These are phyloP conservation scores for Lipotes vexillifer DNA, from an alignment of 2,113 vertebrate species.

Conservation along the genomic window DNA sequence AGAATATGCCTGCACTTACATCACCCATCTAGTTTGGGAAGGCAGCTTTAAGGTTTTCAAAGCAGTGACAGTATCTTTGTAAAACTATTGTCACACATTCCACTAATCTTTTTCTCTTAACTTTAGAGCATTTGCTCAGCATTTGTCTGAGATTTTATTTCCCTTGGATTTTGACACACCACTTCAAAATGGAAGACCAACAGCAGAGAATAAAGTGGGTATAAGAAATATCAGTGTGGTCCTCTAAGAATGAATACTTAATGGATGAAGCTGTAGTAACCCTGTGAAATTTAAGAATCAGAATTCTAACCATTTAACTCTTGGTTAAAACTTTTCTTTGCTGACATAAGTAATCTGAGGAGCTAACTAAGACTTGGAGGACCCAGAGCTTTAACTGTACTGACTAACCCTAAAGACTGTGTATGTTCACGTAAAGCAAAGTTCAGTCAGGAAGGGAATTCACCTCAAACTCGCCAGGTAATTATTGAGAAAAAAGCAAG, in stretches of 20 bases:
- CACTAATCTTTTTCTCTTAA: background rate
- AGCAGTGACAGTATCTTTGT: background rate
- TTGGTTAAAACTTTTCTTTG: background rate
- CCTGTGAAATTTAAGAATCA: background rate
- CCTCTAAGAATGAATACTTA: background rate
- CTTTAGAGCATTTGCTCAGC: background rate
- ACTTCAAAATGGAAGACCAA: background rate
- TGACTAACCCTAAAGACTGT: background rate
- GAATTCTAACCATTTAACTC: background rate
- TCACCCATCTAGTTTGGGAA: background rate
- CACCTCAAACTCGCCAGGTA: background rate
- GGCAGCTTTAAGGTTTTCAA: background rate
- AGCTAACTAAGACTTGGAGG: background rate
- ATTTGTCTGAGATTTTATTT: background rate
- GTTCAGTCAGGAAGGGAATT: background rate
- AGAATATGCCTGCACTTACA: background rate
- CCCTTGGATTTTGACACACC: background rate
- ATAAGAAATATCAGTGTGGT: background rate
- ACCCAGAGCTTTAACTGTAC: background rate
- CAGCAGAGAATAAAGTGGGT: background rate
- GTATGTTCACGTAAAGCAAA: background rate
- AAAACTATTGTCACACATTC: background rate
- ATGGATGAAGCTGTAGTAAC: background rate
- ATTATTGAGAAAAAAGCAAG: background rate
- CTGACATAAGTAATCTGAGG: background rate